Base-by-base conservation (phyloP, 92 coral and sea anemone genomes). In the Epizoanthus rinbou region DNA sequence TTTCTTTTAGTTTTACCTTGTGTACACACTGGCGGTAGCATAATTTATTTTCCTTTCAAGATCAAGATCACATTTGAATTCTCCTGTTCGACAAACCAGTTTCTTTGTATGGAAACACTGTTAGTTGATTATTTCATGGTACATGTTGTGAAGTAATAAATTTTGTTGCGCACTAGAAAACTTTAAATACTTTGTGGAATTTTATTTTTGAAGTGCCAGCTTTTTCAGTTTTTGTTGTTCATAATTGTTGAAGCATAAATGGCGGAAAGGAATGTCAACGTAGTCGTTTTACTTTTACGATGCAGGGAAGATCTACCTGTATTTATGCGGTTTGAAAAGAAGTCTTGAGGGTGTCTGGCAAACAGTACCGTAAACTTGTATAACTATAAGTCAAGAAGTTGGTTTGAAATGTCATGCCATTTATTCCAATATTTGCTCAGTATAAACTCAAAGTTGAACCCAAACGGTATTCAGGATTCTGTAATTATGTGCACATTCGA, bases 141-240 rank as follows among this genome's bases (percentile, higher is more conserved):
- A n/a, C 0, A 67, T 15, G 13, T 24, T n/a, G 21, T 16, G 50
- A 33, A 67, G 9, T 19, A 7, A 28, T 33, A 33, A 3, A 67
- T 18, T 67, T 18, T 28, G 4, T 28, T 67, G 6, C 22, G 6
- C 35, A 19, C 43, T 8, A 35, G 35, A 67, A 67, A 31, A 67
- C 47, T 67, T 33, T 8, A 31, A 67, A 67, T 7, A 31, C 73
- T 67, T 67, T 33, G 15, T 67, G 73, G 73, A 31, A 67, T 67
- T 67, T 41, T 50, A 50, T 50, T 50, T 50, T 50, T 50, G 54
- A 4, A 67, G 39, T 41, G n/a, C 17, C 73, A 67, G 73, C 35
- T 33, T 15, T n/a, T n/a, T n/a, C n/a, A n/a, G n/a, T n/a, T n/a
- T 5, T 33, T 15, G 35, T 67, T 28, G 11, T 41, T 67, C 25